phyloP scores from a whole-genome alignment of 1,140 invertebrate species.

The Cotesia glomerata region DNA sequence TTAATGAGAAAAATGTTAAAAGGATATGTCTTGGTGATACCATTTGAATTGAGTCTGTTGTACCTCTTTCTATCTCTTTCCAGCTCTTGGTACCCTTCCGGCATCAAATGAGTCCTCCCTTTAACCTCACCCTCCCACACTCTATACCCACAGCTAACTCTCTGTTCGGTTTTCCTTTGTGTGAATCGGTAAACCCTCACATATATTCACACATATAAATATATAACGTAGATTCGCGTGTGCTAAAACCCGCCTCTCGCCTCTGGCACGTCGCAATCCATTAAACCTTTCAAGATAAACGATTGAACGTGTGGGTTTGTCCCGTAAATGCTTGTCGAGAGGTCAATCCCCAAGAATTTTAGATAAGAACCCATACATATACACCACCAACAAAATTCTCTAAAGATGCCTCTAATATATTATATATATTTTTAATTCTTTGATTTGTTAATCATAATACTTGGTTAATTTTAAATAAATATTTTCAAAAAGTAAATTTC shows the following conservation, averaged over 20 bases:
- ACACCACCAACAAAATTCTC: background rate
- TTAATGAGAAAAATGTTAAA: constrained; percentile 36
- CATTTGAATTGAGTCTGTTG: constrained; percentile 26
- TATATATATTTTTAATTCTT: no score
- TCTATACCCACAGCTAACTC: no score
- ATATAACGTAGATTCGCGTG: constrained; percentile 2
- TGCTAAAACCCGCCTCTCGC: constrained; percentile 15
- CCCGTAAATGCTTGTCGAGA: constrained; percentile 10
- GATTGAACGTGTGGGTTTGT: constrained; percentile 32
- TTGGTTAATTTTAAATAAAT: no score
- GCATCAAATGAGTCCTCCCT: constrained; percentile 1
- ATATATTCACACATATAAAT: background rate
- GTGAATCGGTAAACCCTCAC: background rate
- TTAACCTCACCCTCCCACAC: background rate
- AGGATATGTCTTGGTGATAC: constrained; percentile 1
- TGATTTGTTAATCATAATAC: no score
- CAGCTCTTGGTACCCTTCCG: constrained; percentile 1
- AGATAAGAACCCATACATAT: constrained; percentile 4
- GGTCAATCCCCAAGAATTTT: constrained; percentile 20
- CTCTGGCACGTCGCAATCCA: constrained; percentile 32
- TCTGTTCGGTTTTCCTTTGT: background rate
- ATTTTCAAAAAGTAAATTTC: no score
- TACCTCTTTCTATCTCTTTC: background rate
- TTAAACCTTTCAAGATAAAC: constrained; percentile 35
- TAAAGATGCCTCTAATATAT: no score